Conservation (phyloP, 2,113 vertebrate species). For the Aythya baeri region DNA sequence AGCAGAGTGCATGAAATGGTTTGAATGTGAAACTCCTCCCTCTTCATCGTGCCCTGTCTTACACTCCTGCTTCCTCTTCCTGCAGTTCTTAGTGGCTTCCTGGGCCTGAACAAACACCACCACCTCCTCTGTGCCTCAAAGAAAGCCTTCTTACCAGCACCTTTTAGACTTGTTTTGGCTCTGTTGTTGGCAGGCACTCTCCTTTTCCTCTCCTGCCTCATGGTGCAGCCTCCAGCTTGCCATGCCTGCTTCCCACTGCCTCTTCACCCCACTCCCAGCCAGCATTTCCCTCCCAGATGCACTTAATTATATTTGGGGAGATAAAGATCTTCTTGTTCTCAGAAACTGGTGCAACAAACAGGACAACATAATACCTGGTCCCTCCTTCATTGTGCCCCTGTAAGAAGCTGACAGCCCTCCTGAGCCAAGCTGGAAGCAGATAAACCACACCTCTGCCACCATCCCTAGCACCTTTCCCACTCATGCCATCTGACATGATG, state of each 20-base stretch:
- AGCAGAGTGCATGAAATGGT: background rate
- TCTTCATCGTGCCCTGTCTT: background rate
- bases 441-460: accelerated
- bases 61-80: background rate
- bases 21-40: background rate
- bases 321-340: background rate
- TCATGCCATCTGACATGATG: background rate
- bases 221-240: background rate
- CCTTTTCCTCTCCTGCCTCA: background rate
- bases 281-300: background rate
- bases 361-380: background rate
- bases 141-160: background rate
- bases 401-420: background rate
- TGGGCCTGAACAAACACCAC: background rate
- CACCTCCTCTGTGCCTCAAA: background rate
- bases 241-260: background rate
- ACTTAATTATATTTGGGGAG: background rate
- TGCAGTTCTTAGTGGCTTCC: background rate
- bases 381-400: background rate
- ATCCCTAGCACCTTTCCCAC: background rate
- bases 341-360: background rate
- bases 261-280: background rate
- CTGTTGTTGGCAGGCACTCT: background rate
- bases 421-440: background rate
- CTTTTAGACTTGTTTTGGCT: background rate